Evolutionary conservation across 2,888 invertebrate species (phyloP).

Genomic region (Pyrrhia umbra): DNA sequence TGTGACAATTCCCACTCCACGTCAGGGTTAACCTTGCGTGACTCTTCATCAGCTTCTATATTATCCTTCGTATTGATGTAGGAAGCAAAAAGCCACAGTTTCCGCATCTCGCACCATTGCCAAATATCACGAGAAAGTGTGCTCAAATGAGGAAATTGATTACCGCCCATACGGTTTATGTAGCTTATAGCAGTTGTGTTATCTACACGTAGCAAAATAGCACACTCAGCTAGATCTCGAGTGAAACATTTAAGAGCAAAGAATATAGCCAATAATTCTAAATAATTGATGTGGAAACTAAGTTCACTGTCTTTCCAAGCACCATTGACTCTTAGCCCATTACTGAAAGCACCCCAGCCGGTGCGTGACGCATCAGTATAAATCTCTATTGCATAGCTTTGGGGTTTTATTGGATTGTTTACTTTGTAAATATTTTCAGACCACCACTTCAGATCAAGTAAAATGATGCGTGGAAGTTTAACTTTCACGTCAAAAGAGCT

Average conservation of each 20-base stretch:
- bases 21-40: conserved; percentile 14
- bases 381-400: conserved; percentile 1
- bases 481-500: not conserved
- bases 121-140: conserved; percentile 15
- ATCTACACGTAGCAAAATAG: conserved; percentile 20
- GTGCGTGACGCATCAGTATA: conserved; percentile 16
- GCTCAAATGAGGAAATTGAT: conserved; percentile 26
- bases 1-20: conserved; percentile 15
- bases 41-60: conserved; percentile 25
- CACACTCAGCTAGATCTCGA: not conserved
- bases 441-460: conserved; percentile 9
- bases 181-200: conserved; percentile 26
- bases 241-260: conserved; percentile 4
- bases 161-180: conserved; percentile 16
- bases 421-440: not conserved
- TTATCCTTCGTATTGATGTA: conserved; percentile 17
- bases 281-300: conserved; percentile 31
- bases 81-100: conserved; percentile 17
- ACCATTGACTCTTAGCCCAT: not conserved
- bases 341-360: conserved; percentile 14
- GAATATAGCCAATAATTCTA: conserved; percentile 19
- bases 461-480: not conserved
- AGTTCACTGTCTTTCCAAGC: conserved; percentile 21
- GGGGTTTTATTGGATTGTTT: not conserved
- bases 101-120: conserved; percentile 34